Evolutionary conservation across 2,113 vertebrate species (phyloP).

Genomic region (Zingel zingel): DNA sequence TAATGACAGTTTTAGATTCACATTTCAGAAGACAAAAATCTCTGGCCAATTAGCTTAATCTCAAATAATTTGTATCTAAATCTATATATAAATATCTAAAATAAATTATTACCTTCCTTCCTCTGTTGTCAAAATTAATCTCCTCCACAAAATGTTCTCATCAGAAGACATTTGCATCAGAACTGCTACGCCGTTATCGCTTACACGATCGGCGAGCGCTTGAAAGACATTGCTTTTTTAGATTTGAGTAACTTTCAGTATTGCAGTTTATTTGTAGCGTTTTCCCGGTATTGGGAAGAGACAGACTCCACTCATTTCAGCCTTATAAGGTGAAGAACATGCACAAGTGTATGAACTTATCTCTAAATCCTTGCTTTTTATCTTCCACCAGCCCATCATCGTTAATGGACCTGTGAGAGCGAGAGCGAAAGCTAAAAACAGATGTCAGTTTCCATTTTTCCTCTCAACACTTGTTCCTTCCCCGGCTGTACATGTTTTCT

Average conservation of each 20-base stretch:
- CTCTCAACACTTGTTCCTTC: constrained; percentile 12
- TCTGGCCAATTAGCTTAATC: constrained; percentile 43
- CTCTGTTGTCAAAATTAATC: constrained; percentile 16
- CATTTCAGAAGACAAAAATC: constrained; percentile 24
- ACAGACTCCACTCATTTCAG: neutral
- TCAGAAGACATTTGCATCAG: constrained; percentile 12
- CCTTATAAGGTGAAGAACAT: neutral
- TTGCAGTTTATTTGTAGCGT: constrained; percentile 10
- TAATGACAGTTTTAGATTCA: constrained; percentile 15
- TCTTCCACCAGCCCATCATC: constrained; percentile 25
- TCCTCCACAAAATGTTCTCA: neutral
- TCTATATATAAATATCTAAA: too few species aligned
- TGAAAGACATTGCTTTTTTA: neutral
- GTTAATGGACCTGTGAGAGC: constrained; percentile 18
- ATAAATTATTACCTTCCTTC: constrained; percentile 2
- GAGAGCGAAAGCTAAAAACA: neutral
- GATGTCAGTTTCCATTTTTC: neutral
- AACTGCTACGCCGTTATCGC: neutral
- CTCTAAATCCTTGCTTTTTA: constrained; percentile 24
- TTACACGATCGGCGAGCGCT: neutral
- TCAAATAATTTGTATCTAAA: constrained; percentile 21
- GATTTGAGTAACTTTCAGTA: neutral
- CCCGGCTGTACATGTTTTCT: constrained; percentile 9
- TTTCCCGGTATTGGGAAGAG: neutral
- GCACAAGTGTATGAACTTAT: constrained; percentile 27